Evolutionary conservation across 2,888 invertebrate species (phyloP).

Genomic region (Siphlonurus alternatus): DNA sequence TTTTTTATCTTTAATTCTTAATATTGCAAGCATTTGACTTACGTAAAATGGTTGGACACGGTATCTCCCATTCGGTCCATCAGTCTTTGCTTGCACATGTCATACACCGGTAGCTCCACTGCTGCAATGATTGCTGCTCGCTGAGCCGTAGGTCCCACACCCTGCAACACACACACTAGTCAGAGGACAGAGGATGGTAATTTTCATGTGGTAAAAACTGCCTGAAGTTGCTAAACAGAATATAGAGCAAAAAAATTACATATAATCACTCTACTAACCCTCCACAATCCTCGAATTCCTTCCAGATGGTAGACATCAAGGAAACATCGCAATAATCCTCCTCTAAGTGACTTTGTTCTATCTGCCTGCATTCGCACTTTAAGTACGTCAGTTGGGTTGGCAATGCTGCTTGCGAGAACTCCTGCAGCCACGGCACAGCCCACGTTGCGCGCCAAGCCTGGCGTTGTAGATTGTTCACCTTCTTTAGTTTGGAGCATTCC

Average conservation of each 20-base stretch:
- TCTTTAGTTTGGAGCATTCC: constrained; percentile 29
- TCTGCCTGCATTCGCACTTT: constrained; percentile 88
- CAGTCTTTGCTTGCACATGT: constrained; percentile 66
- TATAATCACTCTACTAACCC: constrained; percentile 32
- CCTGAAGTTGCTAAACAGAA: constrained; percentile 2
- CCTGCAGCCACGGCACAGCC: constrained; percentile 72
- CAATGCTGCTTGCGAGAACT: constrained; percentile 84
- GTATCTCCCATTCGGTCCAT: constrained; percentile 55
- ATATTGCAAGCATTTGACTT: too few species aligned
- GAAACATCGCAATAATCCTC: constrained; percentile 59
- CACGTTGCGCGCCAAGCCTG: constrained; percentile 39
- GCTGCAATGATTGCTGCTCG: constrained; percentile 86
- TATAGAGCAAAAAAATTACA: constrained; percentile 3
- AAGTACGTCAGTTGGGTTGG: constrained; percentile 90
- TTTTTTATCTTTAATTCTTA: too few species aligned
- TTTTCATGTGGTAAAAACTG: too few species aligned
- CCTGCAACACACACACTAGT: constrained; percentile 33
- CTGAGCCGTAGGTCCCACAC: constrained; percentile 83
- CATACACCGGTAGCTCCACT: constrained; percentile 87
- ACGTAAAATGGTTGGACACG: constrained; percentile 74
- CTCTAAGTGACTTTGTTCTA: constrained; percentile 29
- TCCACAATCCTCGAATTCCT: constrained; percentile 75
- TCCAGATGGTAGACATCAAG: constrained; percentile 65
- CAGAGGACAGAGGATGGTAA: background rate
- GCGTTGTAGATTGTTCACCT: constrained; percentile 36